phyloP scores from a whole-genome alignment of 2,888 invertebrate genomes.

The Tetropium fuscum region DNA sequence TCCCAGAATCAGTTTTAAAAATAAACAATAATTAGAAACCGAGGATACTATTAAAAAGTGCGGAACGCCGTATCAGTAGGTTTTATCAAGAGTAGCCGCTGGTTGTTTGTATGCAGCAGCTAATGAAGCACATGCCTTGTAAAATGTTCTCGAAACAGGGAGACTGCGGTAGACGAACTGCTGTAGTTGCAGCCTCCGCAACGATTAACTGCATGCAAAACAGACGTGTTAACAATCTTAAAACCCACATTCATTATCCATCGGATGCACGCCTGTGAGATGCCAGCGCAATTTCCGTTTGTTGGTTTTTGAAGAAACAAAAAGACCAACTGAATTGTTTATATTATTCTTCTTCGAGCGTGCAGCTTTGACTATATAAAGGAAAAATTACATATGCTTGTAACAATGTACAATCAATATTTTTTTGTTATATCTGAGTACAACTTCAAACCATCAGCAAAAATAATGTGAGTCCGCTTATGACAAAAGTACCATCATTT shows the following conservation, averaged over 20 bases:
- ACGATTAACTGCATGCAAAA: conserved; percentile 53
- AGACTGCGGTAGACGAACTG: conserved; percentile 50
- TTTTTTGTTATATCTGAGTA: too few relatives aligned
- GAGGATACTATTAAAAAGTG: not conserved
- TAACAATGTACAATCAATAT: too few relatives aligned
- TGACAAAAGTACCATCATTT: too few relatives aligned
- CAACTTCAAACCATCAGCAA: too few relatives aligned
- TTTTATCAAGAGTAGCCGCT: conserved; percentile 20
- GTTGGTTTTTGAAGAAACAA: conserved; percentile 25
- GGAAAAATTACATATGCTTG: too few relatives aligned
- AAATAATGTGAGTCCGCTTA: too few relatives aligned
- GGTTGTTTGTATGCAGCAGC: conserved; percentile 28
- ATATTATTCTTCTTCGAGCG: too few relatives aligned
- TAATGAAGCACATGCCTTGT: conserved; percentile 44
- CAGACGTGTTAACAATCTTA: conserved; percentile 55
- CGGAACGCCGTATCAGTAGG: conserved; percentile 11
- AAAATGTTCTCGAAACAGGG: conserved; percentile 43
- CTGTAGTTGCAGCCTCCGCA: conserved; percentile 48
- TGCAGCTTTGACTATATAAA: too few relatives aligned
- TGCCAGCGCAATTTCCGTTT: conserved; percentile 28
- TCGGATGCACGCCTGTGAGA: conserved; percentile 35
- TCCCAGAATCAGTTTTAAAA: not conserved
- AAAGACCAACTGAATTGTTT: too few relatives aligned
- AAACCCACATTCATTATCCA: conserved; percentile 54
- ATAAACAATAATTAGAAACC: not conserved